These are phyloP conservation scores for Megaceryle maxima DNA, from an alignment of 2,113 vertebrate species.

Conservation along the genomic window DNA sequence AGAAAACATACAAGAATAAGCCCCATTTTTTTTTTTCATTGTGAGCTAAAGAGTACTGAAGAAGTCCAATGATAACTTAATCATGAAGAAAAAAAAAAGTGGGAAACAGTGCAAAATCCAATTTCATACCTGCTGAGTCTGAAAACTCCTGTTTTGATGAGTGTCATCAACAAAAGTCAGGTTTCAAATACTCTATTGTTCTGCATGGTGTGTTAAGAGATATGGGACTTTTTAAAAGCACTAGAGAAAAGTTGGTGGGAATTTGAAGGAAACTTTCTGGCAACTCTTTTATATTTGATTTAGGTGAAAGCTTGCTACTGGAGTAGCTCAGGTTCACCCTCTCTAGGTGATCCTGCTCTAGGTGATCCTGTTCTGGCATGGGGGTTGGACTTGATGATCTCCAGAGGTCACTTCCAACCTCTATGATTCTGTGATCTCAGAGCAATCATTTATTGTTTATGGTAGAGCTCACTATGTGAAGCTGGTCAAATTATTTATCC, in stretches of 20 bases:
- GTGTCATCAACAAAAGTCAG: neutral
- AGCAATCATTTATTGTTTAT: neutral
- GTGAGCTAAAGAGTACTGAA: neutral
- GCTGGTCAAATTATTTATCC: neutral
- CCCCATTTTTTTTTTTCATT: neutral
- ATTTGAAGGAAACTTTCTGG: neutral
- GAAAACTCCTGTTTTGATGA: neutral
- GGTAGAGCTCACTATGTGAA: neutral
- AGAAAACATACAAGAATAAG: neutral
- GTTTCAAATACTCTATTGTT: neutral
- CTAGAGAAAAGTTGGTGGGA: neutral
- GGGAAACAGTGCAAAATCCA: neutral
- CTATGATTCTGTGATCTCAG: neutral
- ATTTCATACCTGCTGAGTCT: neutral
- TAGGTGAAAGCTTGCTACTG: no score
- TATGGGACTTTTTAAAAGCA: neutral
- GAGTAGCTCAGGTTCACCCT: no score
- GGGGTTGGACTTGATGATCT: no score
- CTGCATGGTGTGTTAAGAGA: neutral
- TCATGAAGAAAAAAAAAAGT: neutral
- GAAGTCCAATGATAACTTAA: neutral
- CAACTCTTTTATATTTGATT: no score
- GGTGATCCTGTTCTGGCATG: no score
- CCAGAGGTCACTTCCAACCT: no score
- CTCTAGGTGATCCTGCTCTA: no score